Percentiles rank a stretch among this genome's conserved stretches.
These are phyloP conservation scores for Pelecanus crispus DNA, from an alignment of 2,113 vertebrate genomes.

Conservation along the genomic window DNA sequence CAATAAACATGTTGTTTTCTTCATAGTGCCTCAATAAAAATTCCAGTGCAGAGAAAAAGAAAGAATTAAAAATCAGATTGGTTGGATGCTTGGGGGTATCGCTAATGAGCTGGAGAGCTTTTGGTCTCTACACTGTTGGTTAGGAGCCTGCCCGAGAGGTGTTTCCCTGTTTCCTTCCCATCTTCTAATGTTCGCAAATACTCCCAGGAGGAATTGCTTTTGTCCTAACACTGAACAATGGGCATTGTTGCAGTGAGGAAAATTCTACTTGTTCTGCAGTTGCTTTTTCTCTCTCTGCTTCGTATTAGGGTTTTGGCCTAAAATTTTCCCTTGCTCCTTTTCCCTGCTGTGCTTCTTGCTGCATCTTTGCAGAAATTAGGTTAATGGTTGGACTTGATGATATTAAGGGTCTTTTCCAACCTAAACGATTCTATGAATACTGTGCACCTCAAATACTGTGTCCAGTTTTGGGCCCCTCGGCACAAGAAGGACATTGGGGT, in stretches of 20 bases:
- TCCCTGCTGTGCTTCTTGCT: not conserved
- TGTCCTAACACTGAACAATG: not conserved
- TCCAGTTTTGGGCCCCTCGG: no score
- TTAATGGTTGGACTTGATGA: not conserved
- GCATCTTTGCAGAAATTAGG: not conserved
- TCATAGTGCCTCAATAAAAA: not conserved
- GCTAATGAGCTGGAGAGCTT: not conserved
- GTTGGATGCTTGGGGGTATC: not conserved
- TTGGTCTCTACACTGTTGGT: not conserved
- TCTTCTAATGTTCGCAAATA: not conserved
- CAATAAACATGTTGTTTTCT: not conserved
- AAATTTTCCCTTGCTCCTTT: not conserved
- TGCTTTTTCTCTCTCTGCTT: not conserved
- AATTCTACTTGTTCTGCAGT: not conserved
- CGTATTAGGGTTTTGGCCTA: not conserved
- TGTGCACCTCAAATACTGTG: no score
- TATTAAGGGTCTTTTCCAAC: not conserved
- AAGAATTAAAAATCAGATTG: no score
- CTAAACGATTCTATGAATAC: not conserved
- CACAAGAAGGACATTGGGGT: no score
- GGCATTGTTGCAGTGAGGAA: not conserved
- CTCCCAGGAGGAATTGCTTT: not conserved
- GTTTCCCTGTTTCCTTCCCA: not conserved
- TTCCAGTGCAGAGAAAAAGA: not conserved
- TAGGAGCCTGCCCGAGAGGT: not conserved